Evolutionary conservation across 2,797 vertebrate genomes (phyloP).

Genomic region (Peromyscus nudipes): DNA sequence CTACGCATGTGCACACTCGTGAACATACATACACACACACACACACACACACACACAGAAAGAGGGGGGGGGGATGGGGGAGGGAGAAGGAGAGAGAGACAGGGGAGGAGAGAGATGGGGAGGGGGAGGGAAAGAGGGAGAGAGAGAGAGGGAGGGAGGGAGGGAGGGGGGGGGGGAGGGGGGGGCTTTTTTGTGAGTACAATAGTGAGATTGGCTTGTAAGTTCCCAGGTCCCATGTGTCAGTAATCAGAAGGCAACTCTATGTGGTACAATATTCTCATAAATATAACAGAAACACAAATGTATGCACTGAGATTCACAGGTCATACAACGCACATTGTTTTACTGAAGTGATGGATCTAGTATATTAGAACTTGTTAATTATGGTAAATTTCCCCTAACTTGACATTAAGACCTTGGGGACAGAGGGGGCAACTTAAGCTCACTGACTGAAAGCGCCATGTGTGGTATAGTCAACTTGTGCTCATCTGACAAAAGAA

Average conservation of each 20-base stretch:
- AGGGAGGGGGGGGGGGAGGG: no score
- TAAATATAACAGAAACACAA: background rate
- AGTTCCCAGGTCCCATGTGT: background rate
- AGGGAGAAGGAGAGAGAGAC: no score
- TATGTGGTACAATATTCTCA: background rate
- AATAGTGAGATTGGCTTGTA: background rate
- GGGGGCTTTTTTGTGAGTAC: background rate
- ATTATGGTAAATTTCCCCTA: background rate
- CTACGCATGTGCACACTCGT: background rate
- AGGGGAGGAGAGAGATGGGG: no score
- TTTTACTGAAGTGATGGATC: background rate
- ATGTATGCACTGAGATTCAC: background rate
- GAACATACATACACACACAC: background rate
- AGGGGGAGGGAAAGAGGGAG: no score
- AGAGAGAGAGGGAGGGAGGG: no score
- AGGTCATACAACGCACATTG: background rate
- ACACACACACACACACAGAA: background rate
- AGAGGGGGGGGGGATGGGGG: no score
- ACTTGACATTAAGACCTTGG: background rate
- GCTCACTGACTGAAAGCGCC: background rate
- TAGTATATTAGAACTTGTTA: background rate
- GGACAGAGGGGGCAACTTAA: background rate
- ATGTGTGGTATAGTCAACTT: background rate
- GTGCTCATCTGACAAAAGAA: background rate
- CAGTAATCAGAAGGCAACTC: conserved; percentile 28